A percentile compares a stretch with the other conserved stretches of the same genome.
Conservation (phyloP, 2,797 vertebrate species). For the Catharus ustulatus region DNA sequence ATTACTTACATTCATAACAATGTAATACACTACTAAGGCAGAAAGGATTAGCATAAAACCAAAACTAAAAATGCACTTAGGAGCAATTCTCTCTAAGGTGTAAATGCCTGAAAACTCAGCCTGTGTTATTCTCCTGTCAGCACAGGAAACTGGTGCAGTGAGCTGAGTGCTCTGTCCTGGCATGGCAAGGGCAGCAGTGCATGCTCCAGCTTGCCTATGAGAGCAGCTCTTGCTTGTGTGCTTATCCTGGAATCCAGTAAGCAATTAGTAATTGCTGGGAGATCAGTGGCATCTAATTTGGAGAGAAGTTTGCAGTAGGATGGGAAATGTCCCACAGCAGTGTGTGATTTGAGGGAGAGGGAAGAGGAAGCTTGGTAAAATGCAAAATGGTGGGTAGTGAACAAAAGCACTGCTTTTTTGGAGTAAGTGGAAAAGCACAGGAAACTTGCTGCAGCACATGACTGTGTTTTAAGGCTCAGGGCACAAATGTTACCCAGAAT, state of each 20-base stretch:
- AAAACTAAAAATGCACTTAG: neutral
- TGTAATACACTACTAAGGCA: neutral
- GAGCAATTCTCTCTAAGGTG: neutral
- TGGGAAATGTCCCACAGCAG: fast-evolving
- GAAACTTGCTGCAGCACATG: neutral
- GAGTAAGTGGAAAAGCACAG: neutral
- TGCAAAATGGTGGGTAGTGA: neutral
- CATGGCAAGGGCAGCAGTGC: neutral
- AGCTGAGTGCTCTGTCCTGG: neutral
- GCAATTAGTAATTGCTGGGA: neutral
- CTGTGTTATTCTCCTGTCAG: neutral
- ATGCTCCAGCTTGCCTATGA: neutral
- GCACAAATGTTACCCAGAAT: neutral
- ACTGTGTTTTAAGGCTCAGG: neutral
- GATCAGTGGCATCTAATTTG: neutral
- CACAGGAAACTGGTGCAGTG: neutral
- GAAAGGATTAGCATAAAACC: neutral
- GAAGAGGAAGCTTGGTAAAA: neutral
- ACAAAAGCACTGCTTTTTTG: neutral
- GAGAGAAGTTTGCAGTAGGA: neutral
- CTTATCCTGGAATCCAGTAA: neutral
- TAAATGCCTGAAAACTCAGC: neutral
- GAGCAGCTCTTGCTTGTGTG: neutral
- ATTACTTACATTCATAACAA: neutral
- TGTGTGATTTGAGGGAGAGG: neutral